Evolutionary conservation across 2,113 vertebrate genomes (phyloP), one percentile per base, ranked within the genome.

Genomic region (Holacanthus passer): DNA sequence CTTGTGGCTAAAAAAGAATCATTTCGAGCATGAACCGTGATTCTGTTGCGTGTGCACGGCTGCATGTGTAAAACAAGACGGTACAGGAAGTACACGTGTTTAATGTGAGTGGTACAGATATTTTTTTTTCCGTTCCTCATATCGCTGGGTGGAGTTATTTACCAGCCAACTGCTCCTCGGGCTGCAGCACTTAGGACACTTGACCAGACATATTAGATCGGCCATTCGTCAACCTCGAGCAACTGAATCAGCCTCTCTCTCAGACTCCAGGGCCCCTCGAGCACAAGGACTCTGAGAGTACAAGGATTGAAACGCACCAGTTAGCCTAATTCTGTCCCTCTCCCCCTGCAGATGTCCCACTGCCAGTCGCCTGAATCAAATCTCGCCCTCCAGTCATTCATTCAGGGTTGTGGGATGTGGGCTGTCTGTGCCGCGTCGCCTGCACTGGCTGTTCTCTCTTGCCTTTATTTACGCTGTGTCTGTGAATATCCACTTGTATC

Each of bases 351-450:
- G 76, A 89, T 90, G 85, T 89, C 86, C 91, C 77, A 3, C 64
- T 89, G 87, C 91, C 90, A 91, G 85, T 89, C 73, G 84, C 86
- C 84, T 90, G 86, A 86, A 86, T 90, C 89, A 90, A 92, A 90
- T 87, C 89, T 91, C 84, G 68, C 79, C 89, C 88, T 88, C 73
- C 88, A 87, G 89, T 90, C 87, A 90, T 90, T 81, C 73, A 81
- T 75, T 82, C 70, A 64, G 66, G 69, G 81, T 68, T 77, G 78
- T 84, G 71, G 83, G 83, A 87, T 78, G 87, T 90, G 82, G 88
- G 84, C 76, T 85, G 84, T 70, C 60, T 86, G 87, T 55, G 75
- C 67, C 20, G 35, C 50, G 39, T 78, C 89, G 88, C 83, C 56
- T 22, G 90, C 79, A 82, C 91, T 90, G 81, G 75, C 88, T 91